These are phyloP conservation scores for Dermatemys mawii DNA, from an alignment of 2,113 vertebrate genomes.

Conservation along the genomic window DNA sequence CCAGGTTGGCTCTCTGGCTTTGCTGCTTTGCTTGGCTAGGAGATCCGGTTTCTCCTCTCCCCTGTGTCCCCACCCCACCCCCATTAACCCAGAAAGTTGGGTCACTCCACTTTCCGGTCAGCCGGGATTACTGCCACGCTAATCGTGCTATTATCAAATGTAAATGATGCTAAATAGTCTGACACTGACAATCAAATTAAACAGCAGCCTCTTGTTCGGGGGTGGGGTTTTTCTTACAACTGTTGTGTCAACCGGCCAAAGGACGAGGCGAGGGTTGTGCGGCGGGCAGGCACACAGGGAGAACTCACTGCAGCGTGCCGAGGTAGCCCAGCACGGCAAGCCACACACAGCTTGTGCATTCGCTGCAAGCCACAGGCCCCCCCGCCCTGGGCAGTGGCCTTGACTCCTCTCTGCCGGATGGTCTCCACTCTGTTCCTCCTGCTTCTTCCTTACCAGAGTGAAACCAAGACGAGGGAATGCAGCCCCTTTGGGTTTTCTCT, in stretches of 20 bases:
- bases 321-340: background rate
- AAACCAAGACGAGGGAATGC: background rate
- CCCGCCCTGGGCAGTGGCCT: background rate
- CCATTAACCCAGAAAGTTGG: background rate
- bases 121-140: background rate
- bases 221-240: background rate
- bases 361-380: background rate
- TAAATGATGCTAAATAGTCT: background rate
- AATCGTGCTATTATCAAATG: background rate
- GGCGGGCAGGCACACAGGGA: background rate
- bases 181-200: background rate
- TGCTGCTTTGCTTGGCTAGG: fast-evolving
- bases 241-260: background rate
- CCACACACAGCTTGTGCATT: background rate
- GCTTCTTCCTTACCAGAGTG: background rate
- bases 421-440: background rate
- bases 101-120: background rate
- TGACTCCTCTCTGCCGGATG: background rate
- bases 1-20: fast-evolving
- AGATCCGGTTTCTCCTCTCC: fast-evolving
- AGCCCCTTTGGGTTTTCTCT: background rate
- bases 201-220: background rate
- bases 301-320: background rate
- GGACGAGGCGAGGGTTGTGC: background rate
- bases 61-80: no score